Evolutionary conservation across 2,113 vertebrate genomes (phyloP).

Genomic region (Barbus barbus): DNA sequence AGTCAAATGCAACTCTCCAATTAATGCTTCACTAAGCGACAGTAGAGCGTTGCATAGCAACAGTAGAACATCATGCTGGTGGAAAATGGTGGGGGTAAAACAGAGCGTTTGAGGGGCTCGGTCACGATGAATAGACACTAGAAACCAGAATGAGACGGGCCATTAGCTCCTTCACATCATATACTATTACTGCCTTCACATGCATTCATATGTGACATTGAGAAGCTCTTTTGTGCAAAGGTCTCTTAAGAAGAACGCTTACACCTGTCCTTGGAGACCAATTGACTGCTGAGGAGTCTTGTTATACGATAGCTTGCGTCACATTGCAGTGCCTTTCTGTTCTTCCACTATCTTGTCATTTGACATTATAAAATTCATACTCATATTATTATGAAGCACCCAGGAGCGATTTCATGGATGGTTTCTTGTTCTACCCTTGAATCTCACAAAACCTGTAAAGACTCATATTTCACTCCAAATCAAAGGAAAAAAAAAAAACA

Average conservation of each 20-base stretch:
- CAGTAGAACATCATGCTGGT: slow-evolving; percentile 42
- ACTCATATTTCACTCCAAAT: neutral
- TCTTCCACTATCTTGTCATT: neutral
- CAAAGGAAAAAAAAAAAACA: neutral
- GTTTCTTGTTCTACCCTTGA: neutral
- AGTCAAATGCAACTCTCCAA: slow-evolving; percentile 54
- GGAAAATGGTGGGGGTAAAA: slow-evolving; percentile 38
- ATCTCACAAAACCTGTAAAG: neutral
- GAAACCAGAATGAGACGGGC: slow-evolving; percentile 29
- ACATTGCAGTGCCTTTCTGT: neutral
- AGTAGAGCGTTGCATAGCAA: slow-evolving; percentile 56
- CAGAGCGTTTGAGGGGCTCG: slow-evolving; percentile 12
- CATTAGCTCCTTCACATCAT: slow-evolving; percentile 17
- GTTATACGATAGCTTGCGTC: neutral
- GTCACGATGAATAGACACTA: slow-evolving; percentile 39
- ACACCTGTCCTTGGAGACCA: slow-evolving; percentile 7
- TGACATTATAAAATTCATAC: neutral
- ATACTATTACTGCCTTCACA: neutral
- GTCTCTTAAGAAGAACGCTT: neutral
- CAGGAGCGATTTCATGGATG: neutral
- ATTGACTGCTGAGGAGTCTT: neutral
- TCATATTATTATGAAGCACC: neutral
- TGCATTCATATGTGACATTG: neutral
- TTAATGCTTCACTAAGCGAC: slow-evolving; percentile 57
- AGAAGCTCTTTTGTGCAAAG: neutral